Conservation (phyloP, 2,888 invertebrate species). For the Omphaloscelis lunosa region DNA sequence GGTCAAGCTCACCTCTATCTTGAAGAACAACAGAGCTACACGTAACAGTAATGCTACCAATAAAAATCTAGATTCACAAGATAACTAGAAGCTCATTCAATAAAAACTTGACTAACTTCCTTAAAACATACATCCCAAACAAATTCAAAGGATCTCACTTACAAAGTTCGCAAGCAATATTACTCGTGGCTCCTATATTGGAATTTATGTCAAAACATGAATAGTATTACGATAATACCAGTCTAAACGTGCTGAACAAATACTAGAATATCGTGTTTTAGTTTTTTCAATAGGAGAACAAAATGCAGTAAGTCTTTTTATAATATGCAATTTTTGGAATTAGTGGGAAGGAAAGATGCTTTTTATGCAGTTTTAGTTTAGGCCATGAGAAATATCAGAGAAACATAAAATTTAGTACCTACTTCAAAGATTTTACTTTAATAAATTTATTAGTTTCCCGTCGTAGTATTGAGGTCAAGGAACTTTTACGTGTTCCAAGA, state of each 20-base stretch:
- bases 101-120: constrained; percentile 1
- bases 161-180: neutral
- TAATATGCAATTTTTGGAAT: too few relatives aligned
- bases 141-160: constrained; percentile 11
- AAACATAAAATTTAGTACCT: neutral
- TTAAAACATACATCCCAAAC: neutral
- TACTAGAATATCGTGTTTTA: constrained; percentile 15
- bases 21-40: too few relatives aligned
- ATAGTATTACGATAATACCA: constrained; percentile 25
- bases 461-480: neutral
- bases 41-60: neutral
- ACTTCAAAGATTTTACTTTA: neutral
- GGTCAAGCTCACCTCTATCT: too few relatives aligned
- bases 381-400: neutral
- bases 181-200: neutral
- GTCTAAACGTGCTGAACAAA: constrained; percentile 34
- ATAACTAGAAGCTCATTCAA: neutral
- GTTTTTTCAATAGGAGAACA: neutral
- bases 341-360: too few relatives aligned
- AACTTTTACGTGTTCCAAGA: neutral
- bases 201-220: constrained; percentile 30
- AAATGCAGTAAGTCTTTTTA: constrained; percentile 1
- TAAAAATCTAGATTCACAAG: neutral
- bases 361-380: neutral
- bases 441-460: neutral